Evolutionary conservation across 2,113 vertebrate genomes (phyloP), one percentile per base, ranked within the genome.

Genomic region (Phaethornis superciliosus): DNA sequence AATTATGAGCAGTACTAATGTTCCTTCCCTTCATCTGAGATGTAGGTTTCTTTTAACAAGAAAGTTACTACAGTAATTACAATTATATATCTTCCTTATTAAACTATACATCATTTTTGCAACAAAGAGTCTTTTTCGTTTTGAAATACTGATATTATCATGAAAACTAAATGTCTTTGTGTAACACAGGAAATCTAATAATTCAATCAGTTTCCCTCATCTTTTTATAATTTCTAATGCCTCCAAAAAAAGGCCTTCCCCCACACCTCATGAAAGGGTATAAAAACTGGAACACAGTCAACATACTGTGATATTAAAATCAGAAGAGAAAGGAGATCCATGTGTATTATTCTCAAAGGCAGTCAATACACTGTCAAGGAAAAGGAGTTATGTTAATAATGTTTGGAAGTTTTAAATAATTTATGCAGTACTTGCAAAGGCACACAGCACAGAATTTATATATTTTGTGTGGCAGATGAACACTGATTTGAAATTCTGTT

Each of bases 31-130:
- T 93, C 86, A 93, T 47, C 42, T 1, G 6, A 88, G 69, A 90
- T 18, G 72, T 71, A 84, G 76, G 64, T 75, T 95, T 93, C 95
- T 95, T 96, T 93, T 83, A 94, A 93, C 30, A 82, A 84, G 94
- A 93, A 95, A 90, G 93, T 95, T 84, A 95, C 94, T 64, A n/a
- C 0, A 84, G 89, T 93, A 96, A 96, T 93, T 95, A 88, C 88
- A 87, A 94, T 96, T 96, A 90, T 54, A 63, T 85, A 68, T 92
- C 95, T 96, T 90, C 69, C 85, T 96, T 93, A 92, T 93, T 93
- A 93, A 94, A 92, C 83, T 84, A 92, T 86, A 88, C 28, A 94
- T 92, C 47, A 95, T 92, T 90, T 95, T 79, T 89, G 89, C 91
- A 95, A 93, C 80, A 90, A 90, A 92, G 79, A 69, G 35, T 44